Evolutionary conservation across 1,140 invertebrate species (phyloP).

Genomic region (Anadara kagoshimensis): DNA sequence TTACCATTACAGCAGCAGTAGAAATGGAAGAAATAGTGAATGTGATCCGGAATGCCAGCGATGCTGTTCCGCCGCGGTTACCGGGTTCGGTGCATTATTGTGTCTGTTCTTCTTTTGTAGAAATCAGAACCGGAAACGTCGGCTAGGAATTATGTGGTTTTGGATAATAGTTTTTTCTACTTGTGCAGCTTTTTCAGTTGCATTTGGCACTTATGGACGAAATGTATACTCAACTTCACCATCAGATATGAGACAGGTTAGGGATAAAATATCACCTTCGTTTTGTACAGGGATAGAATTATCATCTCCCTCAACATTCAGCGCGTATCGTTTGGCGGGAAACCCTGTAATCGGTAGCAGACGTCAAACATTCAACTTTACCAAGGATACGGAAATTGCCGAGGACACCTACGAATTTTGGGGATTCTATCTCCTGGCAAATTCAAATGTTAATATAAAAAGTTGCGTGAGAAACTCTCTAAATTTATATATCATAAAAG

Average conservation of each 20-base stretch:
- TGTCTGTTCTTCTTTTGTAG: background rate
- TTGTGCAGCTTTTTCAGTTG: background rate
- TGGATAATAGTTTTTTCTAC: background rate
- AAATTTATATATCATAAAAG: background rate
- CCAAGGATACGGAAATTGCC: background rate
- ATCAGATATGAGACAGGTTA: background rate
- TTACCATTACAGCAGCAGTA: background rate
- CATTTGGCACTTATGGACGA: background rate
- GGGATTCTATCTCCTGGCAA: slow-evolving; percentile 15
- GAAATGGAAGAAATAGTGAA: too few relatives aligned
- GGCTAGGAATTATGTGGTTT: slow-evolving; percentile 2
- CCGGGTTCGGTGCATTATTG: background rate
- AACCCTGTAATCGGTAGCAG: background rate
- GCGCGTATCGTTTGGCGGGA: background rate
- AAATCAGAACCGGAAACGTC: background rate
- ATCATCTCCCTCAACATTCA: background rate
- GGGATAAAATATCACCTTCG: background rate
- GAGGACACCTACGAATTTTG: slow-evolving; percentile 21
- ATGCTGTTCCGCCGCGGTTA: background rate
- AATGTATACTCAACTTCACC: background rate
- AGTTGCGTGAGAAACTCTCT: background rate
- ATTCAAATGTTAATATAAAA: background rate
- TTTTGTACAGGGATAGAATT: slow-evolving; percentile 12
- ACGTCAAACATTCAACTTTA: background rate
- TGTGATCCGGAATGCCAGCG: too few relatives aligned